Evolutionary conservation across 2,113 vertebrate genomes (phyloP).

Genomic region (Brachyistius frenatus): DNA sequence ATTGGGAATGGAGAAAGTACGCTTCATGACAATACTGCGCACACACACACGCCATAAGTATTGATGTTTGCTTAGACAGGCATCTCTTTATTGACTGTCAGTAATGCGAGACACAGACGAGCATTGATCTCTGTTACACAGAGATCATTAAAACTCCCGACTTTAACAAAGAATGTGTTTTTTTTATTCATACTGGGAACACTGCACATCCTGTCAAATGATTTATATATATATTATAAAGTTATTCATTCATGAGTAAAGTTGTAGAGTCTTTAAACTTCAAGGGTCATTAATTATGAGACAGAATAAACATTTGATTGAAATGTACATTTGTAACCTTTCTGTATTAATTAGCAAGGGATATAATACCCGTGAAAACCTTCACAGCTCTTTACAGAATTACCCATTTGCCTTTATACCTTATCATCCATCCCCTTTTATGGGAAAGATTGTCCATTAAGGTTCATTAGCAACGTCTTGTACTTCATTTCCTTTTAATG

Average conservation of each 20-base stretch:
- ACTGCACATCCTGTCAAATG: not conserved
- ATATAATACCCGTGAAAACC: slow-evolving; percentile 55
- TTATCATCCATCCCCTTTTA: slow-evolving; percentile 76
- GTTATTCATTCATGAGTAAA: not conserved
- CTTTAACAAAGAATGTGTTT: slow-evolving; percentile 46
- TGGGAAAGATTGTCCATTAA: slow-evolving; percentile 79
- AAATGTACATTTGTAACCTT: slow-evolving; percentile 54
- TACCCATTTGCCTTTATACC: slow-evolving; percentile 68
- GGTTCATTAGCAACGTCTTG: slow-evolving; percentile 81
- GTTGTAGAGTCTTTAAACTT: not conserved
- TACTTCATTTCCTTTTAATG: slow-evolving; percentile 83
- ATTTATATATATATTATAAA: not conserved
- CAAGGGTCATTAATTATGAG: slow-evolving; percentile 31
- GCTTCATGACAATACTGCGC: not conserved
- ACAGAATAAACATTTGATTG: slow-evolving; percentile 64
- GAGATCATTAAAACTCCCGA: slow-evolving; percentile 70
- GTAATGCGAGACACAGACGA: slow-evolving; percentile 73
- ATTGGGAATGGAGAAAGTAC: too few species aligned
- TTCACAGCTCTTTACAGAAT: slow-evolving; percentile 62
- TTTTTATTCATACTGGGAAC: slow-evolving; percentile 13
- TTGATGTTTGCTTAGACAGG: slow-evolving; percentile 64
- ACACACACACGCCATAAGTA: slow-evolving; percentile 43
- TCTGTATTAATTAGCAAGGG: slow-evolving; percentile 60
- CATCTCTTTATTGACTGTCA: slow-evolving; percentile 69
- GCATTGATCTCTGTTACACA: slow-evolving; percentile 68